These are phyloP conservation scores for Epizoanthus stellaris DNA, from an alignment of 92 coral and sea anemone species.

Conservation along the genomic window DNA sequence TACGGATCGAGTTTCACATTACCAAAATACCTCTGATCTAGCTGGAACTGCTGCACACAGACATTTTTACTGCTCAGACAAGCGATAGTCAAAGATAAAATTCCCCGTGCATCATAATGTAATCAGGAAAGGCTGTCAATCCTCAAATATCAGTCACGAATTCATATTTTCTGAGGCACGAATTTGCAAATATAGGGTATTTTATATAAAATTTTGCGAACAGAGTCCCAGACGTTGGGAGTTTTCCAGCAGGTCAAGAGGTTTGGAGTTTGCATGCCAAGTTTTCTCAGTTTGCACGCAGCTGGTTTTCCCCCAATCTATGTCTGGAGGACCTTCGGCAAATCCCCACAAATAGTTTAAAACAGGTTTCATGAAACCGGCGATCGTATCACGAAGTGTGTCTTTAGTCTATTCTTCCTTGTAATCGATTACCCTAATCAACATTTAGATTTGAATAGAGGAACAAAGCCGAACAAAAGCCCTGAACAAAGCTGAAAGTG, in stretches of 20 bases:
- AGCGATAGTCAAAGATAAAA: not conserved
- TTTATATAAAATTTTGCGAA: not conserved
- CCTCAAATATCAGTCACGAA: not conserved
- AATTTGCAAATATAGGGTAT: not conserved
- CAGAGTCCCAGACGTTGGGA: slow-evolving; percentile 39
- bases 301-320: slow-evolving; percentile 43
- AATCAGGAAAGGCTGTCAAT: not conserved
- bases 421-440: not conserved
- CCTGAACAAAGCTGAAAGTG: not conserved
- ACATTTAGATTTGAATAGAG: not conserved
- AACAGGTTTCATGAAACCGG: slow-evolving; percentile 4
- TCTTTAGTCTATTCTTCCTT: not conserved
- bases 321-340: slow-evolving; percentile 5
- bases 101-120: not conserved
- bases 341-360: slow-evolving; percentile 8
- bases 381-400: not conserved
- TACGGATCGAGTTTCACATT: slow-evolving; percentile 24
- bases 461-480: not conserved
- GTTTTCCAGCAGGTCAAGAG: slow-evolving; percentile 42
- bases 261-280: slow-evolving; percentile 17
- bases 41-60: not conserved
- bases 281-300: slow-evolving; percentile 32
- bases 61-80: not conserved
- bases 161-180: slow-evolving; percentile 1
- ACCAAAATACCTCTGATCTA: not conserved